These are phyloP conservation scores for Apodemia mormo DNA, from an alignment of 2,888 invertebrate species.

Conservation along the genomic window DNA sequence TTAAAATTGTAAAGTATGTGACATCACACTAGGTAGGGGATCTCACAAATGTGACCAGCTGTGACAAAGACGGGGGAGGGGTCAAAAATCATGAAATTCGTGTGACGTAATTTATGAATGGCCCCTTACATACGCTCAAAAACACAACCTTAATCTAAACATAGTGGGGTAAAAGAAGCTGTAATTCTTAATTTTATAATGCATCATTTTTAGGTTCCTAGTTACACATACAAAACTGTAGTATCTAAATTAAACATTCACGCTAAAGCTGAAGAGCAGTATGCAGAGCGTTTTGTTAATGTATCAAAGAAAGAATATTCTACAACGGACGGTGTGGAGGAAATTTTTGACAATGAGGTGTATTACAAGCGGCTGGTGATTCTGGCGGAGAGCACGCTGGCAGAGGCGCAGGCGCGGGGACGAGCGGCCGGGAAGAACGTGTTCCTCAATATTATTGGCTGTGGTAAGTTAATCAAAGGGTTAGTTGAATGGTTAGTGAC, in stretches of 20 bases:
- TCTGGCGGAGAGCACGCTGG: constrained; percentile 80
- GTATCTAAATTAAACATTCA: constrained; percentile 36
- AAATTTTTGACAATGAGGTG: constrained; percentile 46
- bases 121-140: no score
- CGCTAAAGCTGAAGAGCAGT: constrained; percentile 33
- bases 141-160: no score
- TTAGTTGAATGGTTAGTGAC: no score
- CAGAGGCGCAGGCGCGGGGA: constrained; percentile 82
- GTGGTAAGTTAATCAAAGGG: constrained; percentile 58
- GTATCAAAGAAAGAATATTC: constrained; percentile 18
- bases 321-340: constrained; percentile 7
- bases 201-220: constrained; percentile 41
- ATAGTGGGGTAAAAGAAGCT: no score
- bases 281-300: constrained; percentile 40
- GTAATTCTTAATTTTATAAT: background rate
- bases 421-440: constrained; percentile 66
- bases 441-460: constrained; percentile 84
- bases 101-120: no score
- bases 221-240: constrained; percentile 42
- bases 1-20: no score
- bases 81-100: no score
- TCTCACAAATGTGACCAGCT: no score
- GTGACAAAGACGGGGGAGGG: no score
- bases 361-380: constrained; percentile 69
- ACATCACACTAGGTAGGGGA: no score